Base-by-base conservation (phyloP, 2,113 vertebrate species). In the Pithys albifrons region DNA sequence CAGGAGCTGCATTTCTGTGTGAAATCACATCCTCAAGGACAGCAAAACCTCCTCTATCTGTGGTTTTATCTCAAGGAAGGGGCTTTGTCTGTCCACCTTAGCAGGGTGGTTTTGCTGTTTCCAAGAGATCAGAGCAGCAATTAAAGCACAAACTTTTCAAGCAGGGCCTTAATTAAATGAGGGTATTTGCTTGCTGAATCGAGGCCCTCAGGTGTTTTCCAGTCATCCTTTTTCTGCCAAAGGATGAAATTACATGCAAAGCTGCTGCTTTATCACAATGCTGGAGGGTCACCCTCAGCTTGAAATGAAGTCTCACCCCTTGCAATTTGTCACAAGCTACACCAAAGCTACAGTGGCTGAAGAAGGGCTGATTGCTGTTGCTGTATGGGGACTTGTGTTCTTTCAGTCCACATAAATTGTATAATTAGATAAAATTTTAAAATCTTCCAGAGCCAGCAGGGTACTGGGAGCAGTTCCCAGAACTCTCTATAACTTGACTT, bases 111-210 rank as follows among this genome's bases (percentile, higher is more conserved):
- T 94, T 64, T 46, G 72, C 79, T 87, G 1, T 88, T 96, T 90
- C 48, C 69, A 94, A 67, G 64, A 94, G 82, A 97, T 74, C 85
- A 92, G 92, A 94, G 94, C 75, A 86, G 91, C 85, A 97, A 95
- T 96, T 93, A 97, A 80, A 88, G 88, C 82, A 86, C 82, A 61
- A 94, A 90, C 85, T 91, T 90, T 80, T 79, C 69, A 66, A 80
- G 91, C 88, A 80, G 78, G 81, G 81, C 85, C 73, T 91, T 94
- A 89, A 95, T 71, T 88, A 96, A 96, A 45, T 0, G 1, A 76
- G 77, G 70, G 31, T 55, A 58, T 49, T 58, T 14, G 70, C 71
- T 76, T 14, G 31, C 67, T 51, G 85, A 94, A 93, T 83, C 51
- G 5, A 90, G 79, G 88, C 89, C 90, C 94, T 77, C 39, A 24